phyloP scores from a whole-genome alignment of 2,888 invertebrate species.

The Carcina quercana region DNA sequence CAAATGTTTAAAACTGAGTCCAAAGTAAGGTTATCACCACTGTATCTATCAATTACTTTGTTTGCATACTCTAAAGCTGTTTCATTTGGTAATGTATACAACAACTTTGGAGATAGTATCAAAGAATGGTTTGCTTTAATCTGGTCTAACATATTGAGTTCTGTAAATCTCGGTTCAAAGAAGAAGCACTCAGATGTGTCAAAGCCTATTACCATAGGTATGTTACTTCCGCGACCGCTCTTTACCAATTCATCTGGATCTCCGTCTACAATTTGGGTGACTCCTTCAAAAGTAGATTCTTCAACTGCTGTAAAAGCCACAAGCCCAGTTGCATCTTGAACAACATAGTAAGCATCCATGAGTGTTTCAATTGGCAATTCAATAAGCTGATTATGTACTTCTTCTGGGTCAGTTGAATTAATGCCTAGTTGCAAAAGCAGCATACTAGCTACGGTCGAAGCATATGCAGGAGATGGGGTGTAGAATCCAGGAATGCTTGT shows the following conservation, averaged over 20 bases:
- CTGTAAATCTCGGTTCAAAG: constrained; percentile 38
- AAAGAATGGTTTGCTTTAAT: constrained; percentile 29
- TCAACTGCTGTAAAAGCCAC: constrained; percentile 48
- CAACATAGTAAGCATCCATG: constrained; percentile 31
- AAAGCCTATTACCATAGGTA: constrained; percentile 50
- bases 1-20: constrained; percentile 40
- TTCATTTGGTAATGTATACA: constrained; percentile 26
- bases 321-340: constrained; percentile 40
- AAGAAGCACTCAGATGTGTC: constrained; percentile 49
- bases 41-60: constrained; percentile 34
- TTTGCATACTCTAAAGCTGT: constrained; percentile 22
- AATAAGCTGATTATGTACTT: constrained; percentile 38
- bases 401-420: constrained; percentile 37
- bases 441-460: constrained; percentile 28
- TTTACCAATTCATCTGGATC: constrained; percentile 44
- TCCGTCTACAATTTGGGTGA: constrained; percentile 43
- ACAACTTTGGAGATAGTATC: constrained; percentile 28
- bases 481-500: constrained; percentile 37
- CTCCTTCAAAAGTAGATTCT: constrained; percentile 39
- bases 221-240: constrained; percentile 38
- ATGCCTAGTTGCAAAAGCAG: constrained; percentile 59
- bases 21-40: constrained; percentile 23
- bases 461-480: constrained; percentile 39
- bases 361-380: constrained; percentile 38
- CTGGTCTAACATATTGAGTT: constrained; percentile 32